Base-by-base conservation (phyloP, 1,140 invertebrate genomes). In the Drosophila teissieri region DNA sequence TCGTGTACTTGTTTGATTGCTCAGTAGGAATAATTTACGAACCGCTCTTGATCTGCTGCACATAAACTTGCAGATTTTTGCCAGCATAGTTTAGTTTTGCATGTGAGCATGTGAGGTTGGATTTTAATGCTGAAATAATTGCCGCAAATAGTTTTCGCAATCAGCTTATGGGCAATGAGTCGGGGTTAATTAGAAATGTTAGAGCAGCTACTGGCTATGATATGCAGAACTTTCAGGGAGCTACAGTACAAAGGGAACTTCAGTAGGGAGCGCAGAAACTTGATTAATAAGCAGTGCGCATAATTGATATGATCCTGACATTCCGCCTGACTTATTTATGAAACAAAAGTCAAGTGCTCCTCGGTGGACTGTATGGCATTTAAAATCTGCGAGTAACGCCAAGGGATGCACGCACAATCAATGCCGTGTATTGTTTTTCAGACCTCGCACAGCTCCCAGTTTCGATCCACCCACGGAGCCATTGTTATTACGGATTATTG, bases 401-500 rank as follows among this genome's bases (percentile, higher is more conserved):
- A 22, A 27, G 14, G 22, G 45, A 48, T 27, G 45, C 5, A 51
- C 31, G 65, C 78, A 72, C 82, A 85, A 78, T 85, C 83, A 85
- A 86, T 86, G 82, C 52, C 63, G 78, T 45, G 81, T 78, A 85
- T 85, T 85, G 82, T 85, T 85, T 82, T 78, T 69, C 64, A 60
- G 46, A 39, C 19, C 44, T 34, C 54, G 54, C 34, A 4, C 12
- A 17, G 17, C 7, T 49, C 36, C 14, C 51, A 19, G 11, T 69
- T 55, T 40, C 14, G 6, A 15, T 14, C 15, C 37, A 19, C 10
- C n/a, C 45, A 22, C 63, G 39, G 52, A 61, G 39, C 67, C 82
- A 85, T 85, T 85, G 81, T 85, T 85, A 81, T 86, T 85, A 77
- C 85, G 81, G 78, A 82, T 78, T 82, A 82, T 85, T 82, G 74